These are phyloP conservation scores for Suricata suricatta DNA, from an alignment of 2,113 vertebrate species.

Conservation along the genomic window DNA sequence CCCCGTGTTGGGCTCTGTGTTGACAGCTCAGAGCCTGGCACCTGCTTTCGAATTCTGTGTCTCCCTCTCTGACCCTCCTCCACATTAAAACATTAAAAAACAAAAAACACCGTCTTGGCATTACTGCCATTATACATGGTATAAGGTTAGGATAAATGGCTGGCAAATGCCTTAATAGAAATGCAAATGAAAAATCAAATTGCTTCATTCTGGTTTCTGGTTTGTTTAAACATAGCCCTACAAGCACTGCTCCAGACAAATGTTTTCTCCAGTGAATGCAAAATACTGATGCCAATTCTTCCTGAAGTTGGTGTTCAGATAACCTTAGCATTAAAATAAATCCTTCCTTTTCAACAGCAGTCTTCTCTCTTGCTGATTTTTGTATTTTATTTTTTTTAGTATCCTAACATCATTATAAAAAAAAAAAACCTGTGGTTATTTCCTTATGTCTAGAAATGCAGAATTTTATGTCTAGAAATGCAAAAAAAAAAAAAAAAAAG, in stretches of 20 bases:
- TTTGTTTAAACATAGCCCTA: neutral
- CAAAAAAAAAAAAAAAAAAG: neutral
- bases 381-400: neutral
- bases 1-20: no score
- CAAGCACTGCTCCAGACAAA: neutral
- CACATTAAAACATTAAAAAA: no score
- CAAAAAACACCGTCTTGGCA: neutral
- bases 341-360: neutral
- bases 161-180: neutral
- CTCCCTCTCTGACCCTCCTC: no score
- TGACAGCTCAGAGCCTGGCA: no score
- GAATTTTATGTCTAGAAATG: neutral
- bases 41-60: no score
- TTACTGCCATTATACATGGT: neutral
- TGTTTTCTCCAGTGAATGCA: neutral
- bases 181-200: neutral
- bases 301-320: neutral
- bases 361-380: neutral
- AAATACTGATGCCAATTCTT: no score
- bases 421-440: neutral
- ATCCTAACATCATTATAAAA: neutral
- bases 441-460: neutral
- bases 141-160: neutral
- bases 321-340: neutral
- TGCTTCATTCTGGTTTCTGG: neutral